Conservation (phyloP, 2,797 vertebrate genomes). For the Phrynocephalus forsythii region DNA sequence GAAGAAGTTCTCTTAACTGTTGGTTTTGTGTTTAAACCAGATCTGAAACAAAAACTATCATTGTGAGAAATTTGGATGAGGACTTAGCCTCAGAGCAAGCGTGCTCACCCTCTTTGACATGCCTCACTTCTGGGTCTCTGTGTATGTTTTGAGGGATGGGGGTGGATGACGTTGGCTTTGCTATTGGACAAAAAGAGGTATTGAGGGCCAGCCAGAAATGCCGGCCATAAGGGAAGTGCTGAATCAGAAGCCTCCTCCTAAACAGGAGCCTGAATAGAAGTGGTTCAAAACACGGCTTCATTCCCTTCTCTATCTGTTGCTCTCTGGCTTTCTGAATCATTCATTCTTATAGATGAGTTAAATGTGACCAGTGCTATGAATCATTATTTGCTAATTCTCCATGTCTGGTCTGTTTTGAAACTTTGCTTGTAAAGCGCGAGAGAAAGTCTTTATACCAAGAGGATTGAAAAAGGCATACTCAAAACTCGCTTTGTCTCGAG, state of each 20-base stretch:
- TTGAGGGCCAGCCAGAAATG: constrained; percentile 64
- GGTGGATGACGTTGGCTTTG: constrained; percentile 46
- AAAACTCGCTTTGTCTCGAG: constrained; percentile 59
- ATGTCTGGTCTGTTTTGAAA: constrained; percentile 69
- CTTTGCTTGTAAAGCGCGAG: constrained; percentile 68
- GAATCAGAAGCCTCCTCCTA: constrained; percentile 74
- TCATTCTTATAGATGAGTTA: constrained; percentile 72
- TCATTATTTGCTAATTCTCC: constrained; percentile 78
- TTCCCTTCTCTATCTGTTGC: constrained; percentile 50
- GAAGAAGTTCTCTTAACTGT: neutral
- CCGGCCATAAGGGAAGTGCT: constrained; percentile 65
- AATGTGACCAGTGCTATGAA: constrained; percentile 76
- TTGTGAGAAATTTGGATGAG: neutral
- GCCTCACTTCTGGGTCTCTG: constrained; percentile 33
- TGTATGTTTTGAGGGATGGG: constrained; percentile 9
- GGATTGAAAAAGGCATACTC: constrained; percentile 8
- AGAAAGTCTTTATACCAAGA: constrained; percentile 70
- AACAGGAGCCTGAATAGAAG: constrained; percentile 60
- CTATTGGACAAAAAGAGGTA: constrained; percentile 62
- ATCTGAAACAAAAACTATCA: neutral
- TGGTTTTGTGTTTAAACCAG: neutral
- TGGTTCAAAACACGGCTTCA: constrained; percentile 62
- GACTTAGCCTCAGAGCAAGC: constrained; percentile 13
- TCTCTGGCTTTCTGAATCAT: constrained; percentile 65
- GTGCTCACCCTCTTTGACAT: constrained; percentile 50